A percentile compares a stretch with the other conserved stretches of the same genome.
Conservation (phyloP, 2,888 invertebrate species). For the Limnephilus lunatus region DNA sequence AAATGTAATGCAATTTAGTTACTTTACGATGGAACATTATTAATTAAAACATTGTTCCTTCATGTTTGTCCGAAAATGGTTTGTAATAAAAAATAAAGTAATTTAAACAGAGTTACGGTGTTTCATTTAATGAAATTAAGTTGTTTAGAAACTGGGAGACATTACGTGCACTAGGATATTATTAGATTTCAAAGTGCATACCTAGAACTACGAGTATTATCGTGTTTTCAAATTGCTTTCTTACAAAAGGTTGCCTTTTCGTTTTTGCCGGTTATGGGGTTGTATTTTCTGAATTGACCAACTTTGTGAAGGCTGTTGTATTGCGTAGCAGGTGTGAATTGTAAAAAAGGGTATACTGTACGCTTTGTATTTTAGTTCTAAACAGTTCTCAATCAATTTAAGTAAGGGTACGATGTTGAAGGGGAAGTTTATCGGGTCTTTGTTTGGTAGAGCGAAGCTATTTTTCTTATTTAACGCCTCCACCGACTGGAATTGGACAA, state of each 20-base stretch:
- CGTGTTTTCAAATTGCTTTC: not conserved
- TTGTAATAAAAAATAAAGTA: not conserved
- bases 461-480: not conserved
- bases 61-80: not conserved
- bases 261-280: not conserved
- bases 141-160: not conserved
- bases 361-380: not conserved
- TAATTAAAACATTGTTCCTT: not conserved
- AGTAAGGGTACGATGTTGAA: not conserved
- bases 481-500: not conserved
- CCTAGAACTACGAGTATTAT: not conserved
- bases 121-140: not conserved
- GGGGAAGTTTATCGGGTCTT: not conserved
- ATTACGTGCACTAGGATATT: not conserved
- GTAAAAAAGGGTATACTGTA: not conserved
- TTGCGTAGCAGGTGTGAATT: not conserved
- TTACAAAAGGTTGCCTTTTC: not conserved
- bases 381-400: not conserved
- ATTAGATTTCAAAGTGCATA: not conserved
- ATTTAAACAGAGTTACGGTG: not conserved
- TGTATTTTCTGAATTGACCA: not conserved
- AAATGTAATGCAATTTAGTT: not conserved
- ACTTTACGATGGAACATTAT: not conserved
- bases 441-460: not conserved
- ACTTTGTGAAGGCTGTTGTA: not conserved